These are phyloP conservation scores for Nymphalis polychloros DNA, from an alignment of 2,888 invertebrate genomes.

Conservation along the genomic window DNA sequence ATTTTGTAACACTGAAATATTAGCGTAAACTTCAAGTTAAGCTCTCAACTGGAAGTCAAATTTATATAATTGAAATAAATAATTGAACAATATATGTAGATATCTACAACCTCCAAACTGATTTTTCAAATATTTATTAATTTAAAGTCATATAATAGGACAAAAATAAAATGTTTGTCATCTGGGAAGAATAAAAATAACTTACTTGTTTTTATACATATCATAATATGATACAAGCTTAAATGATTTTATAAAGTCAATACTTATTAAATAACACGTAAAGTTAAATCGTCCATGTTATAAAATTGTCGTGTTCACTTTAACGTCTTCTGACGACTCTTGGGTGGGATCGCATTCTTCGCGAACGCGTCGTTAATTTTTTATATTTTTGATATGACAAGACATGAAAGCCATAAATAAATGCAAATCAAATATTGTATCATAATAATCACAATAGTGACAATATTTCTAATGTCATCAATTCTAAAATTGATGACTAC, in stretches of 20 bases:
- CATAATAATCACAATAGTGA: too few species aligned
- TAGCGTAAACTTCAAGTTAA: too few species aligned
- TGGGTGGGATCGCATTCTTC: conserved; percentile 25
- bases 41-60: not conserved
- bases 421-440: too few species aligned
- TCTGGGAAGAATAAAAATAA: too few species aligned
- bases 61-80: not conserved
- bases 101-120: not conserved
- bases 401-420: not conserved
- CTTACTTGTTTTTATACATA: too few species aligned
- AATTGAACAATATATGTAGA: not conserved
- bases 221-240: not conserved
- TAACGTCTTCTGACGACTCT: conserved; percentile 16
- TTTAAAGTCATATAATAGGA: too few species aligned
- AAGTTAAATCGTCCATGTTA: conserved; percentile 48
- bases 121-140: too few species aligned
- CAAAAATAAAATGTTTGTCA: too few species aligned
- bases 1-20: conserved; percentile 13
- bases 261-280: conserved; percentile 8
- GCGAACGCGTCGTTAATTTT: not conserved
- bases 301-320: conserved; percentile 48
- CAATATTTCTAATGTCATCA: too few species aligned
- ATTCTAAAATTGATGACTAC: too few species aligned
- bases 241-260: not conserved
- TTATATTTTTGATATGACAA: not conserved